Base-by-base conservation (phyloP, 2,113 vertebrate genomes). In the Apteryx owenii region DNA sequence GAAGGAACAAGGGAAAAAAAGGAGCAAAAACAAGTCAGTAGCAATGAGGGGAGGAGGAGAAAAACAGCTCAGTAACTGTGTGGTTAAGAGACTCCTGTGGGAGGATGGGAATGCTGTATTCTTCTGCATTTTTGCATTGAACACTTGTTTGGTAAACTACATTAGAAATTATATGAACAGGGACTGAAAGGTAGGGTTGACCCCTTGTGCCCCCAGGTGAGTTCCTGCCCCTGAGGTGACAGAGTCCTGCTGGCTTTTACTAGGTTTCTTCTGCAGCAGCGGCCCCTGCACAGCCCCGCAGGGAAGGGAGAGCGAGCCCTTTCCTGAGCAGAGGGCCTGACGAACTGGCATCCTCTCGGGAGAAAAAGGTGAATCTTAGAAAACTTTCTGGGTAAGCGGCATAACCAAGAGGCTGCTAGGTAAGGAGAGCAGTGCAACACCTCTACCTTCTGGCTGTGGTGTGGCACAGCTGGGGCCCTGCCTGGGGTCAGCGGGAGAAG, bases 191-290 rank as follows among this genome's bases (percentile, higher is more conserved):
- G 14, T 19, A 83, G 18, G 0, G 0, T 42, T 18, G 25, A 77
- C 6, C 9, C 44, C 18, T 31, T 68, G 17, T 78, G 33, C 73
- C 25, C 25, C 54, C 4, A 11, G 77, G 15, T 44, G n/a, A 42
- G 5, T 18, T 88, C 68, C 58, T 83, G 50, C 36, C 53, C 38
- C 21, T 0, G 1, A 54, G 36, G 13, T 69, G 12, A 20, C 26
- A 44, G 86, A 64, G 7, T 26, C 29, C 81, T 89, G 13, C 28
- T 91, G 51, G 42, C 18, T 14, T 12, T 79, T 69, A n/a, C 9
- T 46, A 38, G 5, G 3, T 84, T 60, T 20, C 28, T 17, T 44
- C 54, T 81, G 33, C 0, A 0, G 10, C 50, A 1, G 2, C 48
- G 53, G n/a, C n/a, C 61, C 38, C 2, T 1, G 8, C 64, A 10